Evolutionary conservation across 2,888 invertebrate genomes (phyloP), one percentile per base, ranked within the genome.

Genomic region (Anticlea derivata): DNA sequence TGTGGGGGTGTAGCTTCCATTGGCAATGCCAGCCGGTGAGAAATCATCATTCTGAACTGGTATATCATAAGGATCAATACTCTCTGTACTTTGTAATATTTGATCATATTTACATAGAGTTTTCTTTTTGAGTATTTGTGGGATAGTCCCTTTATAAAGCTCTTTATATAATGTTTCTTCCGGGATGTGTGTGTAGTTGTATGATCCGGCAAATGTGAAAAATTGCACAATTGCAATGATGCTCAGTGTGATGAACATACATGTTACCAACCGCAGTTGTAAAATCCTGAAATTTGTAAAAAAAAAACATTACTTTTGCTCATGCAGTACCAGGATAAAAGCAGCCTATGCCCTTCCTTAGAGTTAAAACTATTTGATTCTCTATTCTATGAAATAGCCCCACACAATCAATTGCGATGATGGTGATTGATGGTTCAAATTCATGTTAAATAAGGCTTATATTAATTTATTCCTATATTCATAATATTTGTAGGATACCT

Each of bases 1-100:
- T 0, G n/a, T n/a, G n/a, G 90, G 90, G 2, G 62, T 41, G 33
- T 72, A 87, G 35, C 76, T 81, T 0, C 87, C 88, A 49, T 85
- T 83, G 3, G 61, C 61, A n/a, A 86, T 64, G 0, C 78, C 78
- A 10, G 53, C 68, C 0, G 77, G 70, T 7, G 66, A 58, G 45
- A 80, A 80, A 7, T 79, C 73, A 51, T 78, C 68, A 52, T 61
- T 68, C 5, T 68, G 70, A 27, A 51, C 68, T 0, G 66, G 73
- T 2, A 83, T 52, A 0, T 80, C 71, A 75, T 73, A 72, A 29
- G 56, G 66, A 1, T 72, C 49, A 1, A 75, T 35, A 1, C 71
- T 62, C 7, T 68, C 61, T 7, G 61, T 68, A 50, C 66, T 82
- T 7, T 67, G 60, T 3, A 87, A 49, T 52, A 88, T 64, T 17